Percentiles rank a stretch among this genome's conserved stretches.
Evolutionary conservation across 2,888 invertebrate genomes (phyloP).

Genomic region (Scotopteryx bipunctaria): DNA sequence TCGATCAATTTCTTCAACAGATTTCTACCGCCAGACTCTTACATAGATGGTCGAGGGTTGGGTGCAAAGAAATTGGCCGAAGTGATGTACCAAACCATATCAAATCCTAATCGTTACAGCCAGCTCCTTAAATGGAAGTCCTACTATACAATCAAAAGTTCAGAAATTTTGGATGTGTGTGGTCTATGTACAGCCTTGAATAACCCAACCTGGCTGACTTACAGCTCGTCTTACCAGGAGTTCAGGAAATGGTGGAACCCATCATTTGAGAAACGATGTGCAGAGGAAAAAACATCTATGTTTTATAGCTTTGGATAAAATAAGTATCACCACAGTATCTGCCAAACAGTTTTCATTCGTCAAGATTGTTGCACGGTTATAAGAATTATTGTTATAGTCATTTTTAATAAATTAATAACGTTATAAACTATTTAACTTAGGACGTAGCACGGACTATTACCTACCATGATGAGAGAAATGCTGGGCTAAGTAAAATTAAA

Average conservation of each 20-base stretch:
- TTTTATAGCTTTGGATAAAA: not conserved
- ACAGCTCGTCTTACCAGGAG: slow-evolving; percentile 34
- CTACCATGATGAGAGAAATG: too few relatives aligned
- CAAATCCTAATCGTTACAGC: slow-evolving; percentile 48
- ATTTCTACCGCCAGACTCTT: slow-evolving; percentile 48
- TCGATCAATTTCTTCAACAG: slow-evolving; percentile 4
- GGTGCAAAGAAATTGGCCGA: slow-evolving; percentile 49
- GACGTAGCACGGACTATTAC: too few relatives aligned
- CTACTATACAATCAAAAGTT: slow-evolving; percentile 51
- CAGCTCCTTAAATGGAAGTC: slow-evolving; percentile 64
- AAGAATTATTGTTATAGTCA: too few relatives aligned
- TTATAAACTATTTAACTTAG: too few relatives aligned
- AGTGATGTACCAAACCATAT: slow-evolving; percentile 51
- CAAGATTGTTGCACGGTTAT: too few relatives aligned
- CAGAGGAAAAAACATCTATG: not conserved
- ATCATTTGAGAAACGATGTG: slow-evolving; percentile 51
- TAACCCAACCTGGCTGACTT: slow-evolving; percentile 47
- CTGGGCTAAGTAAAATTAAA: too few relatives aligned
- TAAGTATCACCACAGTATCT: not conserved
- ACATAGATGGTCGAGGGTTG: slow-evolving; percentile 51
- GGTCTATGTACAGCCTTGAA: slow-evolving; percentile 55
- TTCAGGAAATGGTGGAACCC: slow-evolving; percentile 70
- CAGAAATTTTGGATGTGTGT: slow-evolving; percentile 52
- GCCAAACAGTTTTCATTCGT: too few relatives aligned
- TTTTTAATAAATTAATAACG: too few relatives aligned